Conservation (phyloP, 2,888 invertebrate species). For the Eupithecia insigniata region DNA sequence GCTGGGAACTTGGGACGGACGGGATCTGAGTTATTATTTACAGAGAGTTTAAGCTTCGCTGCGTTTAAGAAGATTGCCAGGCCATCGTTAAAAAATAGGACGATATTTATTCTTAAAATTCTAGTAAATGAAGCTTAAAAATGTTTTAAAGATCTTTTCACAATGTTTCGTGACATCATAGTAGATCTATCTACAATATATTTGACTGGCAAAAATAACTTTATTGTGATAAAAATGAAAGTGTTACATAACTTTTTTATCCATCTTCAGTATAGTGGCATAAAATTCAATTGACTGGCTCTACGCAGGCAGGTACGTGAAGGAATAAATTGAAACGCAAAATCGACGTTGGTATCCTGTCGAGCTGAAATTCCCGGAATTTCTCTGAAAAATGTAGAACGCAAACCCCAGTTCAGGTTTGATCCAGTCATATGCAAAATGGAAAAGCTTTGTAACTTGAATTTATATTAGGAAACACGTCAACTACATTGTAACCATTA, state of each 20-base stretch:
- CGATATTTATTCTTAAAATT: not conserved
- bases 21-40: constrained; percentile 28
- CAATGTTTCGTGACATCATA: too few relatives aligned
- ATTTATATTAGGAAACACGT: not conserved
- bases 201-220: too few relatives aligned
- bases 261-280: not conserved
- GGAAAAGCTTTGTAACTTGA: not conserved
- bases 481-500: not conserved
- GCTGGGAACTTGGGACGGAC: constrained; percentile 30
- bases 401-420: not conserved
- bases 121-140: not conserved
- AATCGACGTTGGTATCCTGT: constrained; percentile 1
- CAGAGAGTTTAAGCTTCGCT: constrained; percentile 19
- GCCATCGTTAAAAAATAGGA: not conserved
- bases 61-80: constrained; percentile 11
- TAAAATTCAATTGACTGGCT: not conserved
- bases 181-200: too few relatives aligned
- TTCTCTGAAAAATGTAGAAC: not conserved
- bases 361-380: not conserved
- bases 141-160: too few relatives aligned
- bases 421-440: constrained; percentile 1
- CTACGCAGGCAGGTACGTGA: not conserved
- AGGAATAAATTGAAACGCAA: constrained; percentile 3
- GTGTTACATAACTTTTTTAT: not conserved
- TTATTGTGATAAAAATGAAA: not conserved